Percentiles rank a stretch among this genome's conserved stretches.
Evolutionary conservation across 2,113 vertebrate species (phyloP).

Genomic region (Lycocorax pyrrhopterus): DNA sequence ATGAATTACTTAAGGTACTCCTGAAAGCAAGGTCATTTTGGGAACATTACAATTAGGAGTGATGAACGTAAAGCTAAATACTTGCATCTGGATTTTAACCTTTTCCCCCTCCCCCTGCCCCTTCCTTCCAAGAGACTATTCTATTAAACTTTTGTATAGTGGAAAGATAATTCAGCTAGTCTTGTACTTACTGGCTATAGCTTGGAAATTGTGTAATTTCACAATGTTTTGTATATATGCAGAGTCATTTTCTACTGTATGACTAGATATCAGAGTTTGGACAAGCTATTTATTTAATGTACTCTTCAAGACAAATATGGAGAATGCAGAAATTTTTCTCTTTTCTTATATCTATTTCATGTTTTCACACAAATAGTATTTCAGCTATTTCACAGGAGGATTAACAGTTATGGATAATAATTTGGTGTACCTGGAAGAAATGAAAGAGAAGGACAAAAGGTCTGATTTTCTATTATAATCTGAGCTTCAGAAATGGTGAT

Average conservation of each 20-base stretch:
- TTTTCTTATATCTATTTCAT: neutral
- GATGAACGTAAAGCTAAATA: slow-evolving; percentile 16
- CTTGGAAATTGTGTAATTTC: slow-evolving; percentile 4
- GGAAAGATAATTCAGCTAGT: slow-evolving; percentile 21
- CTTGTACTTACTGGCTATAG: neutral
- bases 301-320: neutral
- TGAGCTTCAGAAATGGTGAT: neutral
- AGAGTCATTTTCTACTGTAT: neutral
- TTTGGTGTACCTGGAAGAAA: neutral
- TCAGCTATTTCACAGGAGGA: neutral
- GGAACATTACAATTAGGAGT: neutral
- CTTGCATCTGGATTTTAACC: slow-evolving; percentile 26
- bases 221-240: neutral
- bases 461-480: neutral
- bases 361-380: neutral
- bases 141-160: neutral
- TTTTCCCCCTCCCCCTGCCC: neutral
- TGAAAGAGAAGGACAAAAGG: neutral
- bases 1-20: neutral
- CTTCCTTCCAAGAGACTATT: neutral
- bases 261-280: neutral
- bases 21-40: neutral
- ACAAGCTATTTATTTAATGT: neutral
- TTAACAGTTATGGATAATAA: neutral
- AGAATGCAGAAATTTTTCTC: neutral